A percentile compares a stretch with the other conserved stretches of the same genome.
Evolutionary conservation across 2,888 invertebrate species (phyloP).

Genomic region (Parasteatoda lunata): DNA sequence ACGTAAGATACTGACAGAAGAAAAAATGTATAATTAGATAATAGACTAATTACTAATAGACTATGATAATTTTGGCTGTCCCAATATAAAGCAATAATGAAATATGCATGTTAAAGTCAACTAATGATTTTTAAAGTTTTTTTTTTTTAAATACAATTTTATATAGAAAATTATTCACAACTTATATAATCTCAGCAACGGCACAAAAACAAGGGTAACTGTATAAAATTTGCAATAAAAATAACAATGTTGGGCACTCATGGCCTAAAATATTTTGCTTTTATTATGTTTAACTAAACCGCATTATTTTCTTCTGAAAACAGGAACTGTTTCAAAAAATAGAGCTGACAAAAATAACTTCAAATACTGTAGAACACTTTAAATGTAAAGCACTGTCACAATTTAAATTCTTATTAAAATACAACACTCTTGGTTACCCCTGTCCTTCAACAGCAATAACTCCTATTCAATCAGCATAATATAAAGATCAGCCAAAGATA

Average conservation of each 20-base stretch:
- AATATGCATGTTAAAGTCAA: conserved; percentile 56
- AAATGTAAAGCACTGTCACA: conserved; percentile 17
- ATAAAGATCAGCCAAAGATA: conserved; percentile 32
- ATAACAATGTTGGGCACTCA: not conserved
- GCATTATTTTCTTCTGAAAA: conserved; percentile 7
- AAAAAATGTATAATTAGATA: conserved; percentile 35
- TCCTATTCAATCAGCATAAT: conserved; percentile 62
- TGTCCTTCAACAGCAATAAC: conserved; percentile 61
- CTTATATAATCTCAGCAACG: conserved; percentile 55
- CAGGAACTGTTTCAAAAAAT: conserved; percentile 34
- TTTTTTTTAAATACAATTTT: conserved; percentile 50
- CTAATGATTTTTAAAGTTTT: conserved; percentile 40
- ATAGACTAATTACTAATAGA: no score
- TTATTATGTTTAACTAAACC: no score
- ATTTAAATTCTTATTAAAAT: conserved; percentile 49
- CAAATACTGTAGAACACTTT: conserved; percentile 15
- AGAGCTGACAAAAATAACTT: conserved; percentile 54
- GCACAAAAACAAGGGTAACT: conserved; percentile 67
- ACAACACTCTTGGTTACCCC: conserved; percentile 55
- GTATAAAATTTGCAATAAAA: conserved; percentile 10
- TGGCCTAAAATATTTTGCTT: not conserved
- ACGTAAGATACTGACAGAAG: conserved; percentile 55
- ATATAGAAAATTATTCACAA: conserved; percentile 65
- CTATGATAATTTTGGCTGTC: conserved; percentile 68
- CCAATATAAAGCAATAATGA: conserved; percentile 55